A percentile compares a stretch with the other conserved stretches of the same genome.
phyloP scores from a whole-genome alignment of 2,113 vertebrate genomes.

The Ondatra zibethicus region DNA sequence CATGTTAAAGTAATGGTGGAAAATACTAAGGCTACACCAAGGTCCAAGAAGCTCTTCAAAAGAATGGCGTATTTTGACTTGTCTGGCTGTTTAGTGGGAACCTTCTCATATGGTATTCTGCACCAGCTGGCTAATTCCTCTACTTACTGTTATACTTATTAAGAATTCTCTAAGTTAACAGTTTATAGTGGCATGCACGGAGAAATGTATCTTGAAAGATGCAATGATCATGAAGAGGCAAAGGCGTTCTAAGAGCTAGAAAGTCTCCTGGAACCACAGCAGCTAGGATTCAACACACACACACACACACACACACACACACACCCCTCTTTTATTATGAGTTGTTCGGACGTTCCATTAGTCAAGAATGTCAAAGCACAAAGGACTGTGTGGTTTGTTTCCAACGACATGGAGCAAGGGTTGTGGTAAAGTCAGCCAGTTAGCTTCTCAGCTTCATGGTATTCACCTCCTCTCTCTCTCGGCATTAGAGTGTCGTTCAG shows the following conservation, averaged over 20 bases:
- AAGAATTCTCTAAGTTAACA: constrained; percentile 52
- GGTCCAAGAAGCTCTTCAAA: background rate
- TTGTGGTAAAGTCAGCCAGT: background rate
- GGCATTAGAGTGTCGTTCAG: background rate
- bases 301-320: background rate
- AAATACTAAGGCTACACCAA: background rate
- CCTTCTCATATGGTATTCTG: background rate
- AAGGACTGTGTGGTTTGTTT: background rate
- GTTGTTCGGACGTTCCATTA: background rate
- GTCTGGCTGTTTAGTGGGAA: background rate
- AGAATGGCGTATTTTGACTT: background rate
- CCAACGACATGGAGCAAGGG: background rate
- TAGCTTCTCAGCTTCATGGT: background rate
- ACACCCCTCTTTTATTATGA: background rate
- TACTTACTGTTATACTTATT: background rate
- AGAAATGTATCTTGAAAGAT: constrained; percentile 26
- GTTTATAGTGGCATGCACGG: background rate
- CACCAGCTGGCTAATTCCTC: constrained; percentile 32
- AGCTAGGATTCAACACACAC: background rate
- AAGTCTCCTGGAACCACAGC: background rate
- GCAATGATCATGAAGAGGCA: background rate
- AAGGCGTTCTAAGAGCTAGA: background rate
- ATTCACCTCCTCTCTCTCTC: background rate
- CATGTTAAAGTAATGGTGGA: background rate
- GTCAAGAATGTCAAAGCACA: background rate